phyloP scores from a whole-genome alignment of 2,113 vertebrate genomes.

The Ceyx margarethae region DNA sequence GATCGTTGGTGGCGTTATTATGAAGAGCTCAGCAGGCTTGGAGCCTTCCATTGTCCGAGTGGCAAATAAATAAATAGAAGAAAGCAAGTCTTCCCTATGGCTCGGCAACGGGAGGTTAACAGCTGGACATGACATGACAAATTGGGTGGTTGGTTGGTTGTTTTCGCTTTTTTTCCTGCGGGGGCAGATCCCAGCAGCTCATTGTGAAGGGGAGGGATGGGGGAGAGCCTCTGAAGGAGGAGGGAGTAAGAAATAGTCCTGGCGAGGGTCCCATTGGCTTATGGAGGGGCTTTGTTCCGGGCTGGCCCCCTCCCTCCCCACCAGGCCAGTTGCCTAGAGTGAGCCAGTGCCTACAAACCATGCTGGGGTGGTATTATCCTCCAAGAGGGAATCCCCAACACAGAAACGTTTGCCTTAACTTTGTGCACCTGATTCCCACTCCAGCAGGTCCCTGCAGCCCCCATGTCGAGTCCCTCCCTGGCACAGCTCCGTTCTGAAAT shows the following conservation, averaged over 20 bases:
- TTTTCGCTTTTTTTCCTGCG: conserved; percentile 62
- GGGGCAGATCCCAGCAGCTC: conserved; percentile 76
- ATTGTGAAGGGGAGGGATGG: conserved; percentile 4
- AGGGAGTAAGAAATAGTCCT: background rate
- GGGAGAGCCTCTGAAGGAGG: conserved; percentile 35
- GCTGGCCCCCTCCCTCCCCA: background rate
- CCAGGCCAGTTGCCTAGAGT: background rate
- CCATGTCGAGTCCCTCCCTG: background rate
- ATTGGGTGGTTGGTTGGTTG: conserved; percentile 72
- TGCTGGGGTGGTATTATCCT: background rate
- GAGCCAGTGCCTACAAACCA: background rate
- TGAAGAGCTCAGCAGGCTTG: conserved; percentile 82
- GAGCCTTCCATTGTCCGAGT: conserved; percentile 80
- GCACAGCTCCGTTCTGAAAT: fast-evolving
- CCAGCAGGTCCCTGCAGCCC: background rate
- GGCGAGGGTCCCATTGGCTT: background rate
- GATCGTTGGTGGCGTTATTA: conserved; percentile 83
- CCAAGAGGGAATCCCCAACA: background rate
- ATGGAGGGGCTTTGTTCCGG: background rate
- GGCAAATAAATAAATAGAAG: conserved; percentile 93
- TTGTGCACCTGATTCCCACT: background rate
- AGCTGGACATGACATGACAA: conserved; percentile 97
- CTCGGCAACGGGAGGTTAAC: conserved; percentile 86
- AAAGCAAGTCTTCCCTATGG: conserved; percentile 87
- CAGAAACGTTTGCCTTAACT: fast-evolving